phyloP scores from a whole-genome alignment of 2,113 vertebrate genomes.

The Gopherus evgoodei region DNA sequence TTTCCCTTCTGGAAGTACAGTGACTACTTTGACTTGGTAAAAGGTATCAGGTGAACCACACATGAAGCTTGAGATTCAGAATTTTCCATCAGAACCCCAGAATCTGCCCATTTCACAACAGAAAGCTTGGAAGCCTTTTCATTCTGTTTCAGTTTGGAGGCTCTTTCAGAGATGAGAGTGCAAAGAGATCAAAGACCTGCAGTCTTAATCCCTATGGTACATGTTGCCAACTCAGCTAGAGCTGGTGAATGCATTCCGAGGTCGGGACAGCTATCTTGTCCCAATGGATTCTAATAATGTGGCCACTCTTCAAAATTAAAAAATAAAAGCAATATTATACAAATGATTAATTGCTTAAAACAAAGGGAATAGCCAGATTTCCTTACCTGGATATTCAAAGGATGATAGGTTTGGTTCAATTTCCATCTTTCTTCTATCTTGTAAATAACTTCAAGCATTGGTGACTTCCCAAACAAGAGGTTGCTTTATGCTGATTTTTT shows the following conservation, averaged over 20 bases:
- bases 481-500: constrained; percentile 66
- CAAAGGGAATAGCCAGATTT: constrained; percentile 71
- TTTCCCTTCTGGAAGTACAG: constrained; percentile 54
- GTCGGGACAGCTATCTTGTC: not conserved
- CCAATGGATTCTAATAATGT: not conserved
- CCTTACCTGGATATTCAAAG: constrained; percentile 72
- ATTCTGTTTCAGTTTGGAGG: constrained; percentile 8
- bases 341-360: constrained; percentile 55
- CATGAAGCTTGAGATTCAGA: constrained; percentile 4
- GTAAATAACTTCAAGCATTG: constrained; percentile 70
- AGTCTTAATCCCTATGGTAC: constrained; percentile 46
- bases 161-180: constrained; percentile 45
- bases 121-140: constrained; percentile 33
- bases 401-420: constrained; percentile 71
- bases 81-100: constrained; percentile 1
- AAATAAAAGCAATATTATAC: not conserved
- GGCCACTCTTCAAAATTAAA: not conserved
- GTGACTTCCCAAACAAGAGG: constrained; percentile 69
- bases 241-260: not conserved
- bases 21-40: constrained; percentile 78
- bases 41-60: constrained; percentile 67
- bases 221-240: constrained; percentile 40
- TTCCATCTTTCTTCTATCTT: constrained; percentile 76
- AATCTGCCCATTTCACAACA: not conserved
- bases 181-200: constrained; percentile 39